Percentiles rank a stretch among this genome's conserved stretches.
Evolutionary conservation across 2,888 invertebrate species (phyloP).

Genomic region (Ornithoptera alexandrae): DNA sequence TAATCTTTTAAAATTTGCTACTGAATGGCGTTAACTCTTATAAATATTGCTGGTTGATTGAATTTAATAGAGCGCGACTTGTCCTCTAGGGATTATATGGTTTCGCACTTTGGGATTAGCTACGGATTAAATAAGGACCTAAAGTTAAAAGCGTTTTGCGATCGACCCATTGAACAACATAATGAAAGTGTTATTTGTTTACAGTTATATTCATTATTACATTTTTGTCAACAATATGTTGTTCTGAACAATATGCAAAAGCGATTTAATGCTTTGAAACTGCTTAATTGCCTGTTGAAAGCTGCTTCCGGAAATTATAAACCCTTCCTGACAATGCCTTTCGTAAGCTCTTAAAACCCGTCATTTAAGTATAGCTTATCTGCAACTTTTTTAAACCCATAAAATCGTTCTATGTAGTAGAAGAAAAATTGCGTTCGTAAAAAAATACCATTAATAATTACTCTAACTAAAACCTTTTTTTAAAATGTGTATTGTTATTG

Average conservation of each 20-base stretch:
- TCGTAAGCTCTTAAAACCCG: slow-evolving; percentile 2
- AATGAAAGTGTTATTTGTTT: not conserved
- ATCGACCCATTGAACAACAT: not conserved
- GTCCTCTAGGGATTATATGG: not conserved
- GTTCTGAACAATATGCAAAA: not conserved
- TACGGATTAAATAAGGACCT: not conserved
- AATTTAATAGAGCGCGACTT: not conserved
- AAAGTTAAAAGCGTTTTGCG: slow-evolving; percentile 5
- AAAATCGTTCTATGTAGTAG: not conserved
- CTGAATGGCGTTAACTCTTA: not conserved
- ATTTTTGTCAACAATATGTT: not conserved
- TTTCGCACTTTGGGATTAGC: not conserved
- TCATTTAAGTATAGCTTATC: not conserved
- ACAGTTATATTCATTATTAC: not conserved
- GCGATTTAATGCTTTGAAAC: not conserved
- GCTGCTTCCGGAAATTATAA: not conserved
- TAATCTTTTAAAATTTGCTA: too few species aligned
- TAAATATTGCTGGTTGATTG: not conserved
- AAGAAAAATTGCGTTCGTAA: not conserved
- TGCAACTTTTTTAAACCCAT: not conserved
- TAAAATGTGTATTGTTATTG: too few species aligned
- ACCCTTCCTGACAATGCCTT: slow-evolving; percentile 5
- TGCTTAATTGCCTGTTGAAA: not conserved
- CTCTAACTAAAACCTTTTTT: too few species aligned
- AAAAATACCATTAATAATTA: too few species aligned